Conservation (phyloP, 2,797 vertebrate genomes). For the Pangasius larnaudii region DNA sequence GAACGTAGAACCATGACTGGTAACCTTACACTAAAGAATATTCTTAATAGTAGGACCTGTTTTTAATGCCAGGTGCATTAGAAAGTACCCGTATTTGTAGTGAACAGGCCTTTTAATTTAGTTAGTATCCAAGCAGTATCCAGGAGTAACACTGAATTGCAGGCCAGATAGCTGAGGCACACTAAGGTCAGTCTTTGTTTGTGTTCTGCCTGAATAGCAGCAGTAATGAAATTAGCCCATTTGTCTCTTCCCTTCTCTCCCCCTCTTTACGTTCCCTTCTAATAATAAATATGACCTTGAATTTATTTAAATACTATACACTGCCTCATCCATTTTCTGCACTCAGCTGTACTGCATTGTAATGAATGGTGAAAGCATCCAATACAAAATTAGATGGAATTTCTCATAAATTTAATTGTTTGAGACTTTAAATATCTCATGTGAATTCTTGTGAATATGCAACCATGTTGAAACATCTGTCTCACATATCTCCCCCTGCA, state of each 20-base stretch:
- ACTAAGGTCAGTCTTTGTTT: slow-evolving; percentile 9
- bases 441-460: neutral
- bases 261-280: neutral
- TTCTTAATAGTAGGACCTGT: neutral
- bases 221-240: slow-evolving; percentile 26
- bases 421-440: neutral
- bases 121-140: slow-evolving; percentile 20
- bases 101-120: neutral
- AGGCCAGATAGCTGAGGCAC: neutral
- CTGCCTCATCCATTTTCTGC: neutral
- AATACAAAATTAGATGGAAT: neutral
- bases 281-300: slow-evolving; percentile 22
- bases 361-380: neutral
- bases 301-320: neutral
- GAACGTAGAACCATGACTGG: neutral
- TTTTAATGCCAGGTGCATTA: neutral
- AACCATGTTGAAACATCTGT: neutral
- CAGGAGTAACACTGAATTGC: slow-evolving; percentile 3
- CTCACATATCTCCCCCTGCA: slow-evolving; percentile 56
- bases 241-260: slow-evolving; percentile 6
- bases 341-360: neutral
- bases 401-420: neutral
- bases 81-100: neutral
- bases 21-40: neutral
- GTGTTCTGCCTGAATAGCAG: slow-evolving; percentile 15